Evolutionary conservation across 2,113 vertebrate species (phyloP).

Genomic region (Passer montanus): DNA sequence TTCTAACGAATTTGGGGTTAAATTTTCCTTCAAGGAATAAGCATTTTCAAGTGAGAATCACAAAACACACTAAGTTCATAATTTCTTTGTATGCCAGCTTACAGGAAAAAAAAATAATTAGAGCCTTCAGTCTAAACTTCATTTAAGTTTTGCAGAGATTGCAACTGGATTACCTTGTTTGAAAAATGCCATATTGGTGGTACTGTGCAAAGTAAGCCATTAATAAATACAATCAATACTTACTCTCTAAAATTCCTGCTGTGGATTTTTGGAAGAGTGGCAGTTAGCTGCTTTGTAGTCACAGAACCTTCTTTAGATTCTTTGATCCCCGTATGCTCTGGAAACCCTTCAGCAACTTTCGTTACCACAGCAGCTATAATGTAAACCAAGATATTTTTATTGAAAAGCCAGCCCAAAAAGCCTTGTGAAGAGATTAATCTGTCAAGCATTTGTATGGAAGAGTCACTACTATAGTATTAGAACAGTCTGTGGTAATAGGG

Average conservation of each 20-base stretch:
- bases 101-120: not conserved
- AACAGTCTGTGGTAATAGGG: not conserved
- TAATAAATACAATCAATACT: slow-evolving; percentile 48
- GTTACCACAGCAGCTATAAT: not conserved
- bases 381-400: not conserved
- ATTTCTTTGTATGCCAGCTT: not conserved
- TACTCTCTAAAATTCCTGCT: slow-evolving; percentile 97
- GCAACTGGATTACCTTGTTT: not conserved
- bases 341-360: not conserved
- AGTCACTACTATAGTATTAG: not conserved
- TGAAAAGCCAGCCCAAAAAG: not conserved
- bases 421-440: not conserved
- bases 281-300: not conserved
- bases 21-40: not conserved
- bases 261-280: slow-evolving; percentile 85
- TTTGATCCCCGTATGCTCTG: not conserved
- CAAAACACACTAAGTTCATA: not conserved
- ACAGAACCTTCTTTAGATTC: slow-evolving; percentile 1
- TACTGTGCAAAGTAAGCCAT: not conserved
- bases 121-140: not conserved
- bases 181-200: not conserved
- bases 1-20: not conserved
- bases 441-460: not conserved
- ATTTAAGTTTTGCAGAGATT: not conserved
- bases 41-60: not conserved